A percentile compares a stretch with the other conserved stretches of the same genome.
Evolutionary conservation across 2,113 vertebrate species (phyloP).

Genomic region (Cynocephalus volans): DNA sequence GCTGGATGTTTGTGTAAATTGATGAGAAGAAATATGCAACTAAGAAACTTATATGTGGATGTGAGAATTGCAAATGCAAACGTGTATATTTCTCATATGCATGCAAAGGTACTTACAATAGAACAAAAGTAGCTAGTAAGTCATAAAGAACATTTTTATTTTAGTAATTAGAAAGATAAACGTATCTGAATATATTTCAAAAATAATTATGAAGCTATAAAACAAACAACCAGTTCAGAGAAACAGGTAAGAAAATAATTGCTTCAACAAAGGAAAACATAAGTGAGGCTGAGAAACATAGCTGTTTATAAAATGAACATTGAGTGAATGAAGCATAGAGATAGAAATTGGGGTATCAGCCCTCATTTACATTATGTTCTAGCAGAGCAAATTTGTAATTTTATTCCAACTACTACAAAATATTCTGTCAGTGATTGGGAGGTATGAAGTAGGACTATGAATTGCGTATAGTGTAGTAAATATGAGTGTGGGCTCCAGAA

Average conservation of each 20-base stretch:
- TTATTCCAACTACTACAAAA: neutral
- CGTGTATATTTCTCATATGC: conserved; percentile 65
- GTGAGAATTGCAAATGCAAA: conserved; percentile 68
- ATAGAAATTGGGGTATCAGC: neutral
- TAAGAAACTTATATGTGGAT: conserved; percentile 56
- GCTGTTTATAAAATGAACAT: neutral
- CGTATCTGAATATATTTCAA: conserved; percentile 59
- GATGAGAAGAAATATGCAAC: conserved; percentile 57
- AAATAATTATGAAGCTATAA: neutral
- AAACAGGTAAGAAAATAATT: neutral
- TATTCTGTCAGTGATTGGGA: neutral
- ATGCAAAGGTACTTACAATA: conserved; percentile 62
- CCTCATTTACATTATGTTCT: neutral
- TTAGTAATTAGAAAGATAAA: conserved; percentile 59
- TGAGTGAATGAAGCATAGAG: neutral
- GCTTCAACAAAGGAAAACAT: neutral
- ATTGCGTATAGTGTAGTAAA: too few relatives aligned
- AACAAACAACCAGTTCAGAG: neutral
- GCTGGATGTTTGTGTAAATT: conserved; percentile 50
- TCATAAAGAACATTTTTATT: conserved; percentile 71
- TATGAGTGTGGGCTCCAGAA: neutral
- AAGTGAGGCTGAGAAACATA: neutral
- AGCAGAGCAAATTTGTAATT: neutral
- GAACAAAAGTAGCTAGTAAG: conserved; percentile 37
- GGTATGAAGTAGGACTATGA: too few relatives aligned